Evolutionary conservation across 1,140 invertebrate species (phyloP), one percentile per base, ranked within the genome.

Genomic region (Piezodorus guildinii): DNA sequence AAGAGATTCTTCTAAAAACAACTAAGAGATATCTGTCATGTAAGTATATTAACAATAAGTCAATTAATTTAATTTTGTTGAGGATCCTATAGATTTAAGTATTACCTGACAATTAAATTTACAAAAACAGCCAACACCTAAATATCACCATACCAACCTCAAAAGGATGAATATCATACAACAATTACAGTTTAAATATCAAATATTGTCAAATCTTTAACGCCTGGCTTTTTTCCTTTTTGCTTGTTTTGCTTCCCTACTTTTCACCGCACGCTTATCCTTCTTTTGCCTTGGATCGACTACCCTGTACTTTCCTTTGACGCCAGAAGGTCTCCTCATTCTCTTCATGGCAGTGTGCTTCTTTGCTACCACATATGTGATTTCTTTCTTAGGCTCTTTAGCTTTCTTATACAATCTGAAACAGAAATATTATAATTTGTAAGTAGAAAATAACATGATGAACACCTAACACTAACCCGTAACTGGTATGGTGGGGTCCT

Each of bases 251-350:
- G 60, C 65, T n/a, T 66, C 68, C 46, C 60, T 67, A 12, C 45
- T 43, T 34, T 63, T 60, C 45, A 63, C 62, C 15, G 68, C 70
- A 44, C 71, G 52, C 21, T 65, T 67, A 74, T 98, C 96, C 76
- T 98, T 98, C 75, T 98, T 98, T 86, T 98, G 87, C 65, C 96
- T 78, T 6, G 85, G 84, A 82, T 99, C 96, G 0, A 99, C 96
- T 3, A 98, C 83, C 74, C 90, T 96, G 74, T 90, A 99, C 15
- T 80, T 86, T 62, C 96, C 95, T 76, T 94, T 93, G 0, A 96
- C 85, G 21, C 94, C 93, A 0, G 82, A 74, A 0, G 96, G 96
- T 69, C 93, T 77, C 43, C 79, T 76, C 27, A 86, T 82, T 60
- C 83, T 80, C 71, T 90, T 94, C 0, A 85, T 85, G 0, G 86